phyloP scores from a whole-genome alignment of 2,113 vertebrate genomes.

The Otocyon megalotis region DNA sequence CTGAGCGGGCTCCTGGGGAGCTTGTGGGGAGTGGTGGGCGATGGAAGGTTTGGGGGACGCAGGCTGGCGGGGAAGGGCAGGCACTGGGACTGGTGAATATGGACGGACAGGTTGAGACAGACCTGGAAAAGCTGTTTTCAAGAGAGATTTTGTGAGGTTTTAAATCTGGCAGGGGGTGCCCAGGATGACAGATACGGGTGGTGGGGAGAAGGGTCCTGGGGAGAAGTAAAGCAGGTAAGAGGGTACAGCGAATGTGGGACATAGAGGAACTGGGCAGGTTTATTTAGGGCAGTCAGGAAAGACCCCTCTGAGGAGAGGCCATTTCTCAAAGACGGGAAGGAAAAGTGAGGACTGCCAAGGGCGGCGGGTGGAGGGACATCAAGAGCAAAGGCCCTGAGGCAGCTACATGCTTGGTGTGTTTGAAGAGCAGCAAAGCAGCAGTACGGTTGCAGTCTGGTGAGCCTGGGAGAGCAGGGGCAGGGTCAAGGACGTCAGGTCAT shows the following conservation, averaged over 20 bases:
- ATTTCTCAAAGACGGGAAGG: background rate
- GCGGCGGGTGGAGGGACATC: background rate
- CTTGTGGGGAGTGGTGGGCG: background rate
- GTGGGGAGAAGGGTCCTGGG: background rate
- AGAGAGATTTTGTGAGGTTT: background rate
- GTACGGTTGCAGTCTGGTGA: background rate
- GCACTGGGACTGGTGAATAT: background rate
- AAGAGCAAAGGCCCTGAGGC: background rate
- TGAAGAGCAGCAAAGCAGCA: background rate
- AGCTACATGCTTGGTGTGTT: background rate
- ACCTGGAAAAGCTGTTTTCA: background rate
- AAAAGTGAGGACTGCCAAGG: background rate
- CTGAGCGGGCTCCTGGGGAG: background rate
- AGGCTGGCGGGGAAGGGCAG: background rate
- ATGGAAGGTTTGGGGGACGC: background rate
- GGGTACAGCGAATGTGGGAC: background rate
- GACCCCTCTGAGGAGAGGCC: background rate
- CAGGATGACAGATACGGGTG: background rate
- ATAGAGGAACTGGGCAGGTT: background rate
- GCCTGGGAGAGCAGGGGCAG: background rate
- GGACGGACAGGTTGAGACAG: slow-evolving; percentile 1
- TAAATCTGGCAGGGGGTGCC: background rate
- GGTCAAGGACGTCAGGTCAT: background rate
- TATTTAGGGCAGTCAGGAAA: background rate
- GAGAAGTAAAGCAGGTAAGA: background rate